Percentiles rank a stretch among this genome's conserved stretches.
Evolutionary conservation across 2,113 vertebrate genomes (phyloP).

Genomic region (Bufo gargarizans): DNA sequence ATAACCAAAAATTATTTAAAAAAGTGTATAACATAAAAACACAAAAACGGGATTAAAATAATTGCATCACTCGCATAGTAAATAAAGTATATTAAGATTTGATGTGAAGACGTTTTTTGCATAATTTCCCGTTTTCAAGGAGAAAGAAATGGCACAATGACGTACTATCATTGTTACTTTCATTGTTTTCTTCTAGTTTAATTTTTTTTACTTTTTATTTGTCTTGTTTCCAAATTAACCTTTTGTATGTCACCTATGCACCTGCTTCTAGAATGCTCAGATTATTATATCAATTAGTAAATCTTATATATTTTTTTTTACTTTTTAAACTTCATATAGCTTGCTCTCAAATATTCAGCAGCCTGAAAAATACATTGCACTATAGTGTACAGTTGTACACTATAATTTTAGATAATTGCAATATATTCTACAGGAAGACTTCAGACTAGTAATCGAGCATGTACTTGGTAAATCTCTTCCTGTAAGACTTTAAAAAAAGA

Average conservation of each 20-base stretch:
- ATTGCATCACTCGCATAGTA: no score
- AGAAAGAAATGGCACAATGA: neutral
- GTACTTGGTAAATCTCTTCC: neutral
- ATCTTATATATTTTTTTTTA: neutral
- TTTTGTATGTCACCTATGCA: neutral
- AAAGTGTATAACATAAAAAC: no score
- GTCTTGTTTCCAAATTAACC: neutral
- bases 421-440: neutral
- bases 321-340: neutral
- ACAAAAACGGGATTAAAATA: no score
- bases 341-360: neutral
- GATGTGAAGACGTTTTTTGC: no score
- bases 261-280: neutral
- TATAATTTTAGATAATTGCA: constrained; percentile 23
- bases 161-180: neutral
- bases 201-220: neutral
- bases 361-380: neutral
- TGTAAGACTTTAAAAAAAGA: neutral
- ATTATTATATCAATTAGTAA: neutral
- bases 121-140: no score
- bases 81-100: no score
- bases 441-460: neutral
- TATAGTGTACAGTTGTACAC: neutral
- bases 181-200: neutral
- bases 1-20: no score